Percentiles rank a stretch among this genome's conserved stretches.
phyloP scores from a whole-genome alignment of 2,888 invertebrate genomes.

The Autographa pulchrina region DNA sequence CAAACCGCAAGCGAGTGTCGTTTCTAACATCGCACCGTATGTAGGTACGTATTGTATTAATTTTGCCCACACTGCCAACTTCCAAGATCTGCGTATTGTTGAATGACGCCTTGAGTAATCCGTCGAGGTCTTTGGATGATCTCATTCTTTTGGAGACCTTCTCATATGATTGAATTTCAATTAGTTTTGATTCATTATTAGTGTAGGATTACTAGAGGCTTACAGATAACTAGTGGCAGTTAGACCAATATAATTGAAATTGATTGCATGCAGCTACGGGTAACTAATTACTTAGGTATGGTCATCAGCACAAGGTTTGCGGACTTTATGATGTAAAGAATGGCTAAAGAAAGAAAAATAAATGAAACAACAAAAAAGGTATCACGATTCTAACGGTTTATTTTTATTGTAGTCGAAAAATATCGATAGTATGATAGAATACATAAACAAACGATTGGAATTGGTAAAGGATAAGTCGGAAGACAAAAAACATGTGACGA shows the following conservation, averaged over 20 bases:
- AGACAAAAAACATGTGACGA: slow-evolving; percentile 50
- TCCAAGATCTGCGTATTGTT: slow-evolving; percentile 65
- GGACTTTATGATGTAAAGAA: slow-evolving; percentile 24
- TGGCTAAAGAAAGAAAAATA: neutral
- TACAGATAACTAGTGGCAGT: slow-evolving; percentile 42
- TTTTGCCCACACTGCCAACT: slow-evolving; percentile 47
- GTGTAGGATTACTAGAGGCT: slow-evolving; percentile 35
- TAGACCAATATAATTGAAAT: slow-evolving; percentile 55
- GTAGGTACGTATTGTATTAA: slow-evolving; percentile 36
- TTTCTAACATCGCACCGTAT: slow-evolving; percentile 46
- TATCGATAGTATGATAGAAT: neutral
- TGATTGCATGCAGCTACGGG: slow-evolving; percentile 51
- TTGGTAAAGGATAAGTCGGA: neutral
- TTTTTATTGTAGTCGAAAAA: neutral
- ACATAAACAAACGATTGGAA: neutral
- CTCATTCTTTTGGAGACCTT: slow-evolving; percentile 78
- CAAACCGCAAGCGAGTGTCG: slow-evolving; percentile 55
- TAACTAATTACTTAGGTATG: slow-evolving; percentile 49
- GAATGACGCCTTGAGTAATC: slow-evolving; percentile 81
- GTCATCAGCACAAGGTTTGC: slow-evolving; percentile 48
- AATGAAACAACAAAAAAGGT: neutral
- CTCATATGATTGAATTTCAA: slow-evolving; percentile 69
- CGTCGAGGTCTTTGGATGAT: slow-evolving; percentile 79
- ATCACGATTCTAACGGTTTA: neutral
- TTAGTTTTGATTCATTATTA: slow-evolving; percentile 52